Evolutionary conservation across 2,888 invertebrate species (phyloP).

Genomic region (Augochlorella aurata): DNA sequence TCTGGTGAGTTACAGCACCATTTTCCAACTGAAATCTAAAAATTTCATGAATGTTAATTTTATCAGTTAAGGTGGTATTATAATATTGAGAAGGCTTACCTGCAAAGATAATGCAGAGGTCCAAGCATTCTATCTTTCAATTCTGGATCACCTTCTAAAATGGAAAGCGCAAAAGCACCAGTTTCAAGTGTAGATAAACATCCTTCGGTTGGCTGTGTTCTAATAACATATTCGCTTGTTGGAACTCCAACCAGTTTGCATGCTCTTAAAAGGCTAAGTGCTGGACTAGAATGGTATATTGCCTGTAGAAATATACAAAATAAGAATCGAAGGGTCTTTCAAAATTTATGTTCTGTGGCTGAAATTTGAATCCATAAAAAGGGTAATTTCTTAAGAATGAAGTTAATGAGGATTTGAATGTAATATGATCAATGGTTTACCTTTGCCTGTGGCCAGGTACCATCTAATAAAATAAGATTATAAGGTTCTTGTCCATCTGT

Average conservation of each 20-base stretch:
- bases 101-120: constrained; percentile 92
- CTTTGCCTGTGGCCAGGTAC: constrained; percentile 98
- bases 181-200: constrained; percentile 95
- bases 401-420: neutral
- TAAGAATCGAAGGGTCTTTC: neutral
- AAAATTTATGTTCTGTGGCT: neutral
- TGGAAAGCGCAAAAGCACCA: constrained; percentile 90
- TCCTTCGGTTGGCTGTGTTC: constrained; percentile 96
- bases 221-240: constrained; percentile 93
- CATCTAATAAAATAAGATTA: constrained; percentile 93
- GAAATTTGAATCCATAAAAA: neutral
- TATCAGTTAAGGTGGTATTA: neutral
- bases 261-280: constrained; percentile 89
- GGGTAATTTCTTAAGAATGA: neutral
- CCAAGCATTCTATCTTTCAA: constrained; percentile 87
- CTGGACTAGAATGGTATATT: constrained; percentile 91
- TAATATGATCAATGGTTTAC: constrained; percentile 59
- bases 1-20: constrained; percentile 96
- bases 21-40: constrained; percentile 90
- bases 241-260: constrained; percentile 89
- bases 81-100: constrained; percentile 72
- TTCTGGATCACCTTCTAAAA: constrained; percentile 88
- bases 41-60: constrained; percentile 2
- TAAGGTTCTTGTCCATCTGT: constrained; percentile 83
- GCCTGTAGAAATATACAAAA: constrained; percentile 81